A percentile compares a stretch with the other conserved stretches of the same genome.
phyloP scores from a whole-genome alignment of 2,797 vertebrate species.

The Uromys caudimaculatus region DNA sequence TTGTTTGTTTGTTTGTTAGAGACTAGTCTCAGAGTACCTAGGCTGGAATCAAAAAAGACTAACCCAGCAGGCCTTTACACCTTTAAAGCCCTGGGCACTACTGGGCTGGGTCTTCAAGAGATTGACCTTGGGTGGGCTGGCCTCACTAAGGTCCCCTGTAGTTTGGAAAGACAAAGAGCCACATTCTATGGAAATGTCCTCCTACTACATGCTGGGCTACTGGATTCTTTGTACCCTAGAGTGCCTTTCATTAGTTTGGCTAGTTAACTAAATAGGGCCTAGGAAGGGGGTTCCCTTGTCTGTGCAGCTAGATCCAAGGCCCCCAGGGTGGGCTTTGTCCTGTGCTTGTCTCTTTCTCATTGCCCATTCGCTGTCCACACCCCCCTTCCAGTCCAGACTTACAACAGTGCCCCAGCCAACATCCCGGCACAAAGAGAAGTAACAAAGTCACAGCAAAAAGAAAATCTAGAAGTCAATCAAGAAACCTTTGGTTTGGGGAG shows the following conservation, averaged over 20 bases:
- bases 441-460: no score
- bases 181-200: background rate
- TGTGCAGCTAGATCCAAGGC: no score
- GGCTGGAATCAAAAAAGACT: background rate
- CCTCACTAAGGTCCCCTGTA: background rate
- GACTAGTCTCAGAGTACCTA: background rate
- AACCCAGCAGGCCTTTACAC: background rate
- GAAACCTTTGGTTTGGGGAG: background rate
- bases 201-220: background rate
- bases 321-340: background rate
- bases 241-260: background rate
- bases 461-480: background rate
- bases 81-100: background rate
- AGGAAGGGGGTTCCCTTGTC: background rate
- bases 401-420: accelerated
- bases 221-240: background rate
- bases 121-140: no score
- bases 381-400: background rate
- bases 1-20: background rate
- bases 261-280: background rate
- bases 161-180: background rate
- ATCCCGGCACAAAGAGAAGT: background rate
- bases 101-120: background rate
- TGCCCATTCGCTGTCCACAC: accelerated
- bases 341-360: background rate